Base-by-base conservation (phyloP, 2,113 vertebrate species). In the human (Homo sapiens) region DNA sequence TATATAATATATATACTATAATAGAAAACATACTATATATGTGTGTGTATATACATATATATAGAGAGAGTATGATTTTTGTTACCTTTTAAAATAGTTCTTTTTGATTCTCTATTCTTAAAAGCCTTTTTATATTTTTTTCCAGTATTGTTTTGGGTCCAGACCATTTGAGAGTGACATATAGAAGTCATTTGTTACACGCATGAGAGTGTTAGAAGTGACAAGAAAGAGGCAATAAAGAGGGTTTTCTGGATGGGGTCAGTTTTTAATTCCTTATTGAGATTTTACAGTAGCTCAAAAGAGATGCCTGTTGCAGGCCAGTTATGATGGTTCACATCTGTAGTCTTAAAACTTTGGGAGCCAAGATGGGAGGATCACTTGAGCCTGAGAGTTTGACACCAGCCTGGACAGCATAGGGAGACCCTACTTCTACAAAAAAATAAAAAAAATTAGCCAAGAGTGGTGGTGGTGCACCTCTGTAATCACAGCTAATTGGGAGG, bases 61-160 rank as follows among this genome's bases (percentile, higher is more conserved):
- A 59, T 4, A 61, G 59, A 30, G 27, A 30, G 61, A 35, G 20
- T 40, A n/a, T 79, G 23, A 75, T 27, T 94, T 18, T 85, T 66
- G 18, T 40, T 84, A 96, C 85, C 83, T 79, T 97, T 98, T 32
- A 18, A 48, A 98, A 97, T 98, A 98, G 96, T 97, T 97, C 83
- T 96, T 52, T n/a, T 98, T 96, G 97, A 97, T 98, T 95, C 96
- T 98, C 97, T 98, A 98, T 98, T 98, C 97, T 94, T 98, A 79
- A 98, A 98, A 98, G 95, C 97, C 95, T 97, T 98, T 98, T 97
- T 98, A 82, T 96, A 6, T 64, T 64, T 64, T 64, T 30, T 32
- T 32, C 61, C 93, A 97, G 95, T 93, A 97, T 97, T 93, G n/a
- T 93, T 98, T 98, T 98, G 97, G 59, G 98, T 98, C 76, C 98